Conservation (phyloP, 2,113 vertebrate species). For the Indri indri region DNA sequence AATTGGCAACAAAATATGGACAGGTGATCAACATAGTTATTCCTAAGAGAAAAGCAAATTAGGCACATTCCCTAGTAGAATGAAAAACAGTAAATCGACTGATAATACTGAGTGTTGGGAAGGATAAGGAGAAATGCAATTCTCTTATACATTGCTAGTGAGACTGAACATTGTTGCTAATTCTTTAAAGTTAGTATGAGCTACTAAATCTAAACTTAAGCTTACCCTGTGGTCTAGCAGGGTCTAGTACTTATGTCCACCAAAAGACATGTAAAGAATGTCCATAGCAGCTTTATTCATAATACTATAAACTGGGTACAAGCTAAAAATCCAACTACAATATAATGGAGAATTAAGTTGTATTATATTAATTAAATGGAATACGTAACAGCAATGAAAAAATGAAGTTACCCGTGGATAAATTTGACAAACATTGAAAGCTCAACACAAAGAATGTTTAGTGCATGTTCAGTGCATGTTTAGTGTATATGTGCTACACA, state of each 20-base stretch:
- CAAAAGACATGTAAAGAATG: background rate
- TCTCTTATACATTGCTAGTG: background rate
- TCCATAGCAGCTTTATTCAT: background rate
- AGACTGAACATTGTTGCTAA: background rate
- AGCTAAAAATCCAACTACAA: background rate
- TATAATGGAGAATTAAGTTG: background rate
- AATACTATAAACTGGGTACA: background rate
- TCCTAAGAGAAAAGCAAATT: background rate
- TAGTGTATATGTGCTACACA: background rate
- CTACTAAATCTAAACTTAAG: background rate
- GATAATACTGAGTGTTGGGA: background rate
- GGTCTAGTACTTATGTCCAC: background rate
- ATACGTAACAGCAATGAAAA: background rate
- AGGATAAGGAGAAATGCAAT: background rate
- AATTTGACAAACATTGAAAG: background rate
- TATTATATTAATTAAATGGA: background rate
- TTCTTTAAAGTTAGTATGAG: background rate
- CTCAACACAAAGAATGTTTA: background rate
- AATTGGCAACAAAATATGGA: background rate
- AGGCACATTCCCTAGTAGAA: background rate
- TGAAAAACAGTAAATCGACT: background rate
- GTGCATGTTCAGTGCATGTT: background rate
- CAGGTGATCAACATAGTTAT: background rate
- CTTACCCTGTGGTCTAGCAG: background rate
- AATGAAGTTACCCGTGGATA: background rate